Base-by-base conservation (phyloP, 2,888 invertebrate species). In the Leptopterna dolabrata region DNA sequence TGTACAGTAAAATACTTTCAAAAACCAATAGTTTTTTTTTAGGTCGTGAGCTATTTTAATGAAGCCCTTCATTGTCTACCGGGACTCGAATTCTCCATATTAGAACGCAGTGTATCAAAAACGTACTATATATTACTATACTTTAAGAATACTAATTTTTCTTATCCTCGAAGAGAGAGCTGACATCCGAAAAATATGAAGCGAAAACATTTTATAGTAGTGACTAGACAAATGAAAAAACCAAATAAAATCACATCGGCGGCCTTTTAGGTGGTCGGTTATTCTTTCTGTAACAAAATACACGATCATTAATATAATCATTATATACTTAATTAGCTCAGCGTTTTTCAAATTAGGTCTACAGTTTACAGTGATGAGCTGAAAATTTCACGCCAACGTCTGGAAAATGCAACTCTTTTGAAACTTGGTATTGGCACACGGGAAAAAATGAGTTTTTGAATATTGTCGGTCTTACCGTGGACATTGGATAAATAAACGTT, bases 401-500 rank as follows among this genome's bases (percentile, higher is more conserved):
- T n/a, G n/a, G n/a, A n/a, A n/a, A n/a, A n/a, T n/a, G n/a, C n/a
- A n/a, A n/a, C n/a, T n/a, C n/a, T n/a, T n/a, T n/a, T n/a, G n/a
- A n/a, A n/a, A n/a, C n/a, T n/a, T n/a, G n/a, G n/a, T n/a, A n/a
- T n/a, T n/a, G n/a, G n/a, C n/a, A n/a, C n/a, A n/a, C n/a, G n/a
- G n/a, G n/a, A n/a, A n/a, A n/a, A n/a, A n/a, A n/a, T n/a, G n/a
- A n/a, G n/a, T n/a, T n/a, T n/a, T n/a, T n/a, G n/a, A n/a, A n/a
- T n/a, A n/a, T n/a, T n/a, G n/a, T n/a, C n/a, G n/a, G n/a, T n/a
- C 88, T 87, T 47, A 89, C 89, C 76, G 85, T 76, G 2, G 43
- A 51, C 90, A 93, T 91, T 19, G 96, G 96, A 91, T 97, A 96
- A n/a, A 96, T 91, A 92, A 96, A 96, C 9, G 96, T 95, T 24